A percentile compares a stretch with the other conserved stretches of the same genome.
Conservation (phyloP, 1,140 invertebrate species). For the Conus ventricosus region DNA sequence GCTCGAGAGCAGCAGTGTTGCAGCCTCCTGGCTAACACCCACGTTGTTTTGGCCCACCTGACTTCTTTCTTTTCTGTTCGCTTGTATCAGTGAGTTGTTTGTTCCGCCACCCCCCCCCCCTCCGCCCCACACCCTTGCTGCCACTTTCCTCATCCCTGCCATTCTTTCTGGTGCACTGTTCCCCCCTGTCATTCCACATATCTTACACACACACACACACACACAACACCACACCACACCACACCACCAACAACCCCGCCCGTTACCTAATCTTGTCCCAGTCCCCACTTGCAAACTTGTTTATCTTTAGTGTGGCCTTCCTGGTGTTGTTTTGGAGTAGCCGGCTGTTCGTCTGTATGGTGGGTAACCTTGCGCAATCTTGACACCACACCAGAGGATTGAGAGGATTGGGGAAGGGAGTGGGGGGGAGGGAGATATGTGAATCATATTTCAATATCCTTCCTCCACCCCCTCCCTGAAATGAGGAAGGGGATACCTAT, state of each 20-base stretch:
- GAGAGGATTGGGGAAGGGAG: neutral
- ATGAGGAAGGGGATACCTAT: too few relatives aligned
- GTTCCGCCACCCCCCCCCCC: slow-evolving; percentile 18
- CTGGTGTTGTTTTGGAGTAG: neutral
- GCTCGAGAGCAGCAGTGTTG: neutral
- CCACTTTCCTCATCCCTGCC: neutral
- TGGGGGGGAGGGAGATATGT: too few relatives aligned
- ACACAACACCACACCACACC: too few relatives aligned
- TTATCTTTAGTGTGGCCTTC: neutral
- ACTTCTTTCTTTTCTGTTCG: neutral
- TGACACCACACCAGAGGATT: neutral
- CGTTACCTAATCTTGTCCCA: slow-evolving; percentile 1
- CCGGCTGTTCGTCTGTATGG: neutral
- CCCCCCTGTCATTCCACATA: too few relatives aligned
- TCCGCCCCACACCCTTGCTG: too few relatives aligned
- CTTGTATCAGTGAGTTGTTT: neutral
- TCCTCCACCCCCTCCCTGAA: too few relatives aligned
- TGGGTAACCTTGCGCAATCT: neutral
- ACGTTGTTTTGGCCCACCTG: neutral
- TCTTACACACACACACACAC: too few relatives aligned
- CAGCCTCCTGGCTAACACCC: neutral
- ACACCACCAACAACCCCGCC: too few relatives aligned
- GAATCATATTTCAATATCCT: too few relatives aligned
- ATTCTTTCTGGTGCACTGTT: too few relatives aligned
- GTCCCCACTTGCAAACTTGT: neutral